These are phyloP conservation scores for Aleadryas rufinucha DNA, from an alignment of 2,113 vertebrate species.

Conservation along the genomic window DNA sequence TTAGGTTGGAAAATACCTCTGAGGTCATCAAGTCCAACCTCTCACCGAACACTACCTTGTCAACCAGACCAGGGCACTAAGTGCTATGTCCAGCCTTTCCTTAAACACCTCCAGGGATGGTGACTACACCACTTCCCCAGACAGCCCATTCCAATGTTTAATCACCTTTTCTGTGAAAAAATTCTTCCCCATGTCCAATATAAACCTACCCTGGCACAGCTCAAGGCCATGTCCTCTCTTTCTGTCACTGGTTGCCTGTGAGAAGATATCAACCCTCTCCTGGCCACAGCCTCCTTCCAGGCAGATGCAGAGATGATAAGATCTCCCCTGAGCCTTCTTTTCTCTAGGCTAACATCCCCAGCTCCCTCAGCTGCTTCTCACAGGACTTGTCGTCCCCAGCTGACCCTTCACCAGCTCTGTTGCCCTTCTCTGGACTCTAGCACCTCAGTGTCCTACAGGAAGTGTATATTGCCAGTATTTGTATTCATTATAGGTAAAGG, in stretches of 20 bases:
- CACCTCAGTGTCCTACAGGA: not conserved
- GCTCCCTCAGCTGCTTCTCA: not conserved
- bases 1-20: not conserved
- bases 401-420: not conserved
- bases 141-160: not conserved
- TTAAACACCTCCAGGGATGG: not conserved
- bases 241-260: fast-evolving
- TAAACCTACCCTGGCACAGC: not conserved
- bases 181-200: not conserved
- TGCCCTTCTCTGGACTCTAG: too few relatives aligned
- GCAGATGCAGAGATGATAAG: fast-evolving
- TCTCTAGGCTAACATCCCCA: not conserved
- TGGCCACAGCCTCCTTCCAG: fast-evolving
- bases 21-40: not conserved
- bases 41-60: not conserved
- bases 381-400: not conserved
- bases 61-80: not conserved
- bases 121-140: not conserved
- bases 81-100: not conserved
- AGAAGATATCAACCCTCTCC: not conserved
- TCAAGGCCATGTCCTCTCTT: not conserved
- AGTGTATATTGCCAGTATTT: not conserved
- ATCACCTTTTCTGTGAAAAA: not conserved
- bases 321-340: not conserved
- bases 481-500: not conserved